Evolutionary conservation across 2,797 vertebrate genomes (phyloP), one percentile per base, ranked within the genome.

Genomic region (Poeciliopsis gracilis): DNA sequence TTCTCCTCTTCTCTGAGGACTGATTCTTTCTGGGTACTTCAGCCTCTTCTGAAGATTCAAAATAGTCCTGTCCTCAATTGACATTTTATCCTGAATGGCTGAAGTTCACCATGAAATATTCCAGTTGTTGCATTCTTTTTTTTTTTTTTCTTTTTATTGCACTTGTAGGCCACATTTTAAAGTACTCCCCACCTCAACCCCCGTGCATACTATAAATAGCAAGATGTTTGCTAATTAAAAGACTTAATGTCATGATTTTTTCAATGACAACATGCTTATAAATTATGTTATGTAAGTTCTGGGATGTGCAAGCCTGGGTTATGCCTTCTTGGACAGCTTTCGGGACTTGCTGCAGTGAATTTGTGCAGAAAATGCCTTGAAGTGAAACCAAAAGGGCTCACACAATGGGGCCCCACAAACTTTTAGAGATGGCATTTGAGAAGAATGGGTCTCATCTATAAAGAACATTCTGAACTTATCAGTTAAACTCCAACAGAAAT

Each of bases 391-490:
- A 73, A 72, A 51, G 2, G 16, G 36, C 28, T 49, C 41, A 67
- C 28, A 25, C 59, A 69, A n/a, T 23, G 3, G 43, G 12, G 41
- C 13, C 5, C 53, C 20, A 69, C 13, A 55, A 30, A n/a, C 66
- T 47, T 25, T 30, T 28, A 15, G 28, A 16, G 53, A 76, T 41
- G 45, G 59, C 53, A 72, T 61, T 67, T 59, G 57, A 57, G 33
- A 9, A 28, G 57, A 77, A 38, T 18, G 30, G 36, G 41, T 69
- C 25, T 78, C 71, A 78, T 72, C 72, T 84, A 33, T 25, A 30
- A 46, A 55, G 72, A 81, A 76, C 74, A 76, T 57, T 61, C 41
- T 83, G 57, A 84, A 78, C 45, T 80, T 46, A 61, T 78, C n/a
- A 38, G 51, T 77, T 82, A 76, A 63, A 66, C 75, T 75, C 57